Evolutionary conservation across 2,888 invertebrate genomes (phyloP).

Genomic region (Coenonympha arcania): DNA sequence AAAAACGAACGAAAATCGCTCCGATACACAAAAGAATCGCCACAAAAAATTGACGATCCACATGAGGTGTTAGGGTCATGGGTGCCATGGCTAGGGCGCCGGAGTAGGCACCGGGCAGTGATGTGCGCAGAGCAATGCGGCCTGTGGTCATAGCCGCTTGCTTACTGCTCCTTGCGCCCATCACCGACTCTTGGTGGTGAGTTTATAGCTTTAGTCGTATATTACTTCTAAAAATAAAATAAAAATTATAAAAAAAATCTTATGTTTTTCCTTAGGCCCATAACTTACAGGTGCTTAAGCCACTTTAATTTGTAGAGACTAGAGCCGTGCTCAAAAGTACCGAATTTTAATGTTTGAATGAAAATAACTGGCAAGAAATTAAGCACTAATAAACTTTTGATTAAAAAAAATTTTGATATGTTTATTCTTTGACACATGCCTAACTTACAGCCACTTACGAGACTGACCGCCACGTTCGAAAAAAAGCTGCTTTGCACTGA

Average conservation of each 20-base stretch:
- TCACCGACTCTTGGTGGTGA: slow-evolving; percentile 92
- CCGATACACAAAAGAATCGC: slow-evolving; percentile 16
- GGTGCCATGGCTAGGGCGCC: slow-evolving; percentile 40
- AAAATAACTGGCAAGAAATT: too few relatives aligned
- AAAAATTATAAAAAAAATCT: not conserved
- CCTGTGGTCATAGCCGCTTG: slow-evolving; percentile 87
- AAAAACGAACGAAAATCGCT: slow-evolving; percentile 45
- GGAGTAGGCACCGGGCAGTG: slow-evolving; percentile 65
- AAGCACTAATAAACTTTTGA: too few relatives aligned
- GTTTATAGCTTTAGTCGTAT: slow-evolving; percentile 48
- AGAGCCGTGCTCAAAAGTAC: too few relatives aligned
- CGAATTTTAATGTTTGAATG: too few relatives aligned
- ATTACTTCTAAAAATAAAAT: not conserved
- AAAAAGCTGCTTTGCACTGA: too few relatives aligned
- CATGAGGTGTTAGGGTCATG: slow-evolving; percentile 13
- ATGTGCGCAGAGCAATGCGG: slow-evolving; percentile 76
- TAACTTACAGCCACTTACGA: too few relatives aligned
- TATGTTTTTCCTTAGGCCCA: too few relatives aligned
- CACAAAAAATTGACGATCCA: slow-evolving; percentile 9
- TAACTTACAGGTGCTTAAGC: too few relatives aligned
- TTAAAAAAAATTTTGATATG: too few relatives aligned
- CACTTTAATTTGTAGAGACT: too few relatives aligned
- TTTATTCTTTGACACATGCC: too few relatives aligned
- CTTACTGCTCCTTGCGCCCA: slow-evolving; percentile 89
- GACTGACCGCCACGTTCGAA: too few relatives aligned